A percentile compares a stretch with the other conserved stretches of the same genome.
These are phyloP conservation scores for Antechinus flavipes DNA, from an alignment of 2,113 vertebrate species.

Conservation along the genomic window DNA sequence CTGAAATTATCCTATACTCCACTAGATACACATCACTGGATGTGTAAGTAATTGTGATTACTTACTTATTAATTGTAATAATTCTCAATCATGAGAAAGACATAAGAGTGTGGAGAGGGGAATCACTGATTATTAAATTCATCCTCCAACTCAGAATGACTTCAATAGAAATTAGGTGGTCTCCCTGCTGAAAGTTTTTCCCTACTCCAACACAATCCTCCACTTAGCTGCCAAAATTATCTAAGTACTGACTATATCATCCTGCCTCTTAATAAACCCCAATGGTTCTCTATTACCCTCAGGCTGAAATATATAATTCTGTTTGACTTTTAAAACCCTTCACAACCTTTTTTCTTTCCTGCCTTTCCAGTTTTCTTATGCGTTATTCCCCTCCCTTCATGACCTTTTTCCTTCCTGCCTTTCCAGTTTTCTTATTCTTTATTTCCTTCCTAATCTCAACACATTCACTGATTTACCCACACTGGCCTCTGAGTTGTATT, in stretches of 20 bases:
- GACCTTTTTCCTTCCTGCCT: not conserved
- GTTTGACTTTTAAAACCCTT: not conserved
- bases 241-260: not conserved
- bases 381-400: not conserved
- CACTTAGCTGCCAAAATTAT: not conserved
- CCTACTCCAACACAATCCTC: not conserved
- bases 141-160: not conserved
- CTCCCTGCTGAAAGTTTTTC: not conserved
- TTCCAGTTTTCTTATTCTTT: not conserved
- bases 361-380: not conserved
- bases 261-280: not conserved
- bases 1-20: not conserved
- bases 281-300: not conserved
- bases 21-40: not conserved
- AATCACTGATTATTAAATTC: not conserved
- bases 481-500: no score
- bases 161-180: not conserved
- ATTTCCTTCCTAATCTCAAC: not conserved
- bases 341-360: not conserved
- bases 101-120: not conserved
- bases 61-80: no score
- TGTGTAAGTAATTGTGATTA: not conserved
- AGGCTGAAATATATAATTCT: not conserved
- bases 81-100: not conserved
- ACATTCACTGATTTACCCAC: no score